Evolutionary conservation across 2,888 invertebrate species (phyloP), one percentile per base, ranked within the genome.

Genomic region (Sericinus montela): DNA sequence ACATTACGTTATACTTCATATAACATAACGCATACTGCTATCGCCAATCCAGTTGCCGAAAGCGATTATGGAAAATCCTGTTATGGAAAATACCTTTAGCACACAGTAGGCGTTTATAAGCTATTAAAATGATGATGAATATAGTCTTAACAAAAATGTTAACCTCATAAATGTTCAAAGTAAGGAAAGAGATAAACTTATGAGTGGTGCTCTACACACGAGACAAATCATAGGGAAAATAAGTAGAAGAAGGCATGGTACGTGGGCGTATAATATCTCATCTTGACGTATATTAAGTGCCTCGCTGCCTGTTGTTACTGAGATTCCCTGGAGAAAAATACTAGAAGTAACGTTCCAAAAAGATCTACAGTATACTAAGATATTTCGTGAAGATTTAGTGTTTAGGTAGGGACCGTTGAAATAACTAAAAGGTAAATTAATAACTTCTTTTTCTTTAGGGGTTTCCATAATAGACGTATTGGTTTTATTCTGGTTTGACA

Each of bases 211-310:
- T n/a, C n/a, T n/a, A 25, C 36, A 14, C 44, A 36, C 39, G 41
- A 45, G 45, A 42, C 50, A 50, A 50, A 50, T 50, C 50, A 45
- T 50, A 50, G 36, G 45, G 45, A 50, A 50, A 48, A 48, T 44
- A 52, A 40, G 42, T 48, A 40, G 46, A 37, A 48, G 48, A 56
- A 45, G 45, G 36, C 50, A 41, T 16, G 29, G 1, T 13, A 40
- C 37, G 50, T 36, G 41, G 45, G 37, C 25, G 41, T 50, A 41
- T 52, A 54, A 58, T 60, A 57, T 57, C 53, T 58, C 58, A 57
- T 51, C 42, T 47, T 57, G 60, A 60, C 58, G 51, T 58, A 49
- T 58, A 60, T 60, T 54, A 54, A 58, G 56, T 52, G 50, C 50
- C 41, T 42, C 47, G 42, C 48, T 38, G 48, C 36, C 52, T 43